A percentile compares a stretch with the other conserved stretches of the same genome.
These are phyloP conservation scores for Halocynthia aurantium DNA, from an alignment of 23 tunicate genomes.

Conservation along the genomic window DNA sequence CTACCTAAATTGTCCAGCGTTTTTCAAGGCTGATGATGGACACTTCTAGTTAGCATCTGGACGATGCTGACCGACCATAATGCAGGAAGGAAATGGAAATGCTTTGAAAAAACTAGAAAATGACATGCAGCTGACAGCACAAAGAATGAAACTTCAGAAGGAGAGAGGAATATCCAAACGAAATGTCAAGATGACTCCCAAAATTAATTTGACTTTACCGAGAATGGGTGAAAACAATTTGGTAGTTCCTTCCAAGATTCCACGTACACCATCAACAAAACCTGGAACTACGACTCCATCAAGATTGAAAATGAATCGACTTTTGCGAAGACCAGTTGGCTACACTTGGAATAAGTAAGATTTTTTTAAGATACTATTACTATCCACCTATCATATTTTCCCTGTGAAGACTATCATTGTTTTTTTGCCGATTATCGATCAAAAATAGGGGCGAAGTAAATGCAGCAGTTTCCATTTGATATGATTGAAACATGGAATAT, in stretches of 20 bases:
- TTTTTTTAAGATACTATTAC: no score
- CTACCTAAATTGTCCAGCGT: no score
- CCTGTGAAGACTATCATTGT: no score
- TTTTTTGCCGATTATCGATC: no score
- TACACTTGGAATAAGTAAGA: constrained; percentile 83
- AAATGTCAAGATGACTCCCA: no score
- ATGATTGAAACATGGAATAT: no score
- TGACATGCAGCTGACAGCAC: constrained; percentile 52
- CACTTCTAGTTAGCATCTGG: no score
- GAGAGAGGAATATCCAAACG: not conserved
- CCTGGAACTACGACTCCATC: not conserved
- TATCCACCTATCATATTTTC: no score
- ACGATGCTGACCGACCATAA: not conserved
- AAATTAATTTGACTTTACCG: not conserved
- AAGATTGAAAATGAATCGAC: not conserved
- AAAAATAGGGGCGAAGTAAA: no score
- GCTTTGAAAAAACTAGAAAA: constrained; percentile 12
- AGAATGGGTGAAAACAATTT: not conserved
- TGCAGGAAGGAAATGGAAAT: constrained; percentile 8
- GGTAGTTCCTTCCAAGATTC: not conserved
- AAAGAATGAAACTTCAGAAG: constrained; percentile 20
- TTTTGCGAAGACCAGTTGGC: constrained; percentile 54
- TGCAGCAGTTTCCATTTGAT: no score
- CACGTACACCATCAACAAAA: constrained; percentile 6
- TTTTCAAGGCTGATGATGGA: no score